A percentile compares a stretch with the other conserved stretches of the same genome.
Evolutionary conservation across 2,797 vertebrate genomes (phyloP).

Genomic region (Buceros bicornis): DNA sequence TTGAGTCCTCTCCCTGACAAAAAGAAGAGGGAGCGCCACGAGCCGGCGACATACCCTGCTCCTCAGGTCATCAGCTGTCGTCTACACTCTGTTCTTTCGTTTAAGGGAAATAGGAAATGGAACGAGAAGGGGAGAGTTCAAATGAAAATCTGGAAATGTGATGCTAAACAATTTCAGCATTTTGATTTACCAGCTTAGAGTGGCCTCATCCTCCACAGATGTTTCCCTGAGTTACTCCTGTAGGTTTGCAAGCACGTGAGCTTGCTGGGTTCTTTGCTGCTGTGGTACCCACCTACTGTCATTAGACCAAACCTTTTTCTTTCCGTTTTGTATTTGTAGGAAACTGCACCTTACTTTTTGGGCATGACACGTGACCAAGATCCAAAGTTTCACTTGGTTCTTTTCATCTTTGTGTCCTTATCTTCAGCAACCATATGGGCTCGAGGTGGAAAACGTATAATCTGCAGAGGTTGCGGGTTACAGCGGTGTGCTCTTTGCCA

Average conservation of each 20-base stretch:
- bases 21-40: not conserved
- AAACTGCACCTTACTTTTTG: not conserved
- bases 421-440: not conserved
- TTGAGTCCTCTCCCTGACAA: not conserved
- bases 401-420: conserved; percentile 8
- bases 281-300: not conserved
- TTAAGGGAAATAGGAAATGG: not conserved
- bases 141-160: not conserved
- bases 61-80: not conserved
- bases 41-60: not conserved
- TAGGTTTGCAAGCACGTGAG: not conserved
- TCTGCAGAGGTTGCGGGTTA: conserved; percentile 1
- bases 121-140: not conserved
- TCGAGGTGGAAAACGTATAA: not conserved
- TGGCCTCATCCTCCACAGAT: not conserved
- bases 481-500: not conserved
- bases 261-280: not conserved
- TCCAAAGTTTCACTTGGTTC: not conserved
- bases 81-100: not conserved
- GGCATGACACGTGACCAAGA: not conserved
- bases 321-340: not conserved
- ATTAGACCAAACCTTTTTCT: not conserved
- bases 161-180: not conserved
- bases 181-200: not conserved
- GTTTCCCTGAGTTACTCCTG: not conserved